phyloP scores from a whole-genome alignment of 2,888 invertebrate genomes.

The Agrenia bidenticulata region DNA sequence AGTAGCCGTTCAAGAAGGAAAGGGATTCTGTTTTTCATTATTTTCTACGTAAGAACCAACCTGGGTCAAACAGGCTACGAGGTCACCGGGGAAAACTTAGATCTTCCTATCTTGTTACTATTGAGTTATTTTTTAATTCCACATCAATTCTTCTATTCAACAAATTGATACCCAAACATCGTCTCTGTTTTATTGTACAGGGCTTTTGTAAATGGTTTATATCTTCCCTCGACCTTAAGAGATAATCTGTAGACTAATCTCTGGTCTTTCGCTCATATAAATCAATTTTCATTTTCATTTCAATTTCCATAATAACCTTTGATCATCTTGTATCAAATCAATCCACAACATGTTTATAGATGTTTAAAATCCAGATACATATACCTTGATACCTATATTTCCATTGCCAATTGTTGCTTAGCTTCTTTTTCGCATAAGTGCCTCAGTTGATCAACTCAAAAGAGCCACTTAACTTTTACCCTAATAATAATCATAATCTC shows the following conservation, averaged over 20 bases:
- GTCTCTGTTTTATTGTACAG: neutral
- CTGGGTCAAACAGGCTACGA: constrained; percentile 47
- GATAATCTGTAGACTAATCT: constrained; percentile 2
- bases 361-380: neutral
- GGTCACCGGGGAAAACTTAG: constrained; percentile 43
- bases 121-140: neutral
- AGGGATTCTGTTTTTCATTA: neutral
- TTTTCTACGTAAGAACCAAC: constrained; percentile 7
- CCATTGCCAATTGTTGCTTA: neutral
- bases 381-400: neutral
- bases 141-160: neutral
- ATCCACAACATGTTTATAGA: neutral
- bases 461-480: constrained; percentile 4
- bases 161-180: neutral
- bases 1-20: neutral
- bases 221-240: neutral
- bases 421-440: constrained; percentile 1
- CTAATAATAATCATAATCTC: constrained; percentile 7
- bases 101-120: neutral
- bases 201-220: neutral
- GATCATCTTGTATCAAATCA: neutral
- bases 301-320: neutral
- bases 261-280: neutral
- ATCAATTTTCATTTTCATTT: constrained; percentile 7
- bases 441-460: constrained; percentile 5